Evolutionary conservation across 2,113 vertebrate genomes (phyloP), one percentile per base, ranked within the genome.

Genomic region (Sardina pilchardus): DNA sequence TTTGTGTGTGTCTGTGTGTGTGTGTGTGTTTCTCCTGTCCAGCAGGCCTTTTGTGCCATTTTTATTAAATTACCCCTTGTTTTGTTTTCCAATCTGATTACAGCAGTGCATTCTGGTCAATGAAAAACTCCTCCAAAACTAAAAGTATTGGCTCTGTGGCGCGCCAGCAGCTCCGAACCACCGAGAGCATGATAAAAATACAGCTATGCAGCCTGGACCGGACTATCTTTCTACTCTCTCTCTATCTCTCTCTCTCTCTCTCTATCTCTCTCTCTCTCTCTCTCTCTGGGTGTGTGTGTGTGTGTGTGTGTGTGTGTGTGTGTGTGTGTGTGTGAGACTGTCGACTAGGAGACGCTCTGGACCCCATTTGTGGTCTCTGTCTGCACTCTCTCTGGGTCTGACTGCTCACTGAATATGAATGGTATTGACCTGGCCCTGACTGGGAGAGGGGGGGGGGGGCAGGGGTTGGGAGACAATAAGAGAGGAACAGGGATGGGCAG

Each of bases 11-110:
- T n/a, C n/a, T n/a, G n/a, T n/a, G n/a, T 26, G 53, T 67, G 24
- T 67, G 59, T 26, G n/a, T 26, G 63, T 12, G n/a, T 71, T 30
- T 30, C 63, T 78, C 71, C 34, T 78, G 71, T 42, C 44, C 42
- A 26, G 34, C 82, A 36, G 82, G 44, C 82, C 19, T 39, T 59
- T 59, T 59, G 36, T 63, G 34, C 84, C 71, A 56, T 53, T 43
- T 42, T 91, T 91, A 91, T 88, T 91, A 84, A 90, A 88, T 92
- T 93, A 91, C 89, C 84, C 24, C 83, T 82, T 82, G 84, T 86
- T 87, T 89, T 90, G 88, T 90, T 82, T 91, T 87, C 78, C 86
- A 90, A 85, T 91, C 89, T 89, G 87, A 93, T 93, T 91, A 91
- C 56, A 81, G 89, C 71, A 80, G 88, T 90, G 85, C 87, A 90